Conservation (phyloP, 1,140 invertebrate species). For the Triops cancriformis region DNA sequence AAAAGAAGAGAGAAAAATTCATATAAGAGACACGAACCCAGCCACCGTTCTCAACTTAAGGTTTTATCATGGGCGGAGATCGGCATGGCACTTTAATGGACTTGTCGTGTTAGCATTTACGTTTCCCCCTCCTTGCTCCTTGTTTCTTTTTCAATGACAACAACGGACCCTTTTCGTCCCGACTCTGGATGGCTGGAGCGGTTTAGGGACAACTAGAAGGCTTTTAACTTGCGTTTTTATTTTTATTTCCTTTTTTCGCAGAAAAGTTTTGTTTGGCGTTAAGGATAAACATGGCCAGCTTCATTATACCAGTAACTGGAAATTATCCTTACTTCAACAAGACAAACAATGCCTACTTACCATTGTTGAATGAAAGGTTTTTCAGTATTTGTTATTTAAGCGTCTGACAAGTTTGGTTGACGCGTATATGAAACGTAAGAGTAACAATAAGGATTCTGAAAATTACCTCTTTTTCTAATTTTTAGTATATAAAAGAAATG, state of each 20-base stretch:
- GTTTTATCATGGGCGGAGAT: background rate
- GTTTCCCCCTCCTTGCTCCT: background rate
- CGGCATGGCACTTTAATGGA: conserved; percentile 6
- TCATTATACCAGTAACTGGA: no score
- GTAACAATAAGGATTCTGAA: no score
- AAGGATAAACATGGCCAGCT: no score
- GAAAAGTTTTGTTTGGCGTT: no score
- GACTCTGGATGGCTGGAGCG: background rate
- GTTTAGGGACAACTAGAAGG: background rate
- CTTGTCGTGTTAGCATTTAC: conserved; percentile 6
- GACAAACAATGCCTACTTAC: no score
- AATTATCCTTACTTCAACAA: no score
- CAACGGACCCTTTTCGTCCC: background rate
- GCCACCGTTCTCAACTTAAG: background rate
- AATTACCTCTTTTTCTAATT: no score
- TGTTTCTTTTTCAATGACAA: background rate
- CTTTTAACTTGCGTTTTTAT: background rate
- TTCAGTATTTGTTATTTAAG: no score
- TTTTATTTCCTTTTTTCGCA: background rate
- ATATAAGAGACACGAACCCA: background rate
- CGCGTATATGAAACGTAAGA: no score
- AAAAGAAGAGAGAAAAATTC: background rate
- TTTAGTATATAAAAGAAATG: no score
- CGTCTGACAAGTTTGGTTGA: no score
- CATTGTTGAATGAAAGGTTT: no score